phyloP scores from a whole-genome alignment of 2,113 vertebrate genomes.

The Scolopax mira region DNA sequence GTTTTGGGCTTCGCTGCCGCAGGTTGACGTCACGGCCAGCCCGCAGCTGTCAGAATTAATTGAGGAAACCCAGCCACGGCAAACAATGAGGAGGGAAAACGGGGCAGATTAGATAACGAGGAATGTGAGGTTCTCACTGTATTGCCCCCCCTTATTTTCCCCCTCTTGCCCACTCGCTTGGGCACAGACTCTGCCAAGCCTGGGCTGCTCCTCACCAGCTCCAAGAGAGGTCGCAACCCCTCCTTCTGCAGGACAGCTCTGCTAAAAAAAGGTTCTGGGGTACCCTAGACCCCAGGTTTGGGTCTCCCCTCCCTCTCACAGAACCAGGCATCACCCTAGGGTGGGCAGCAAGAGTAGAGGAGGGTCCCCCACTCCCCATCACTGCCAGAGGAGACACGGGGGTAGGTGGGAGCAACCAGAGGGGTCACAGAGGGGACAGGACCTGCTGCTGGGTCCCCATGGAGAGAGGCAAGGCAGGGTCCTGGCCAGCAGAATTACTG shows the following conservation, averaged over 20 bases:
- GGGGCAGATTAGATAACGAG: slow-evolving; percentile 59
- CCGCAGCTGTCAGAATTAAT: slow-evolving; percentile 64
- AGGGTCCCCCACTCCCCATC: accelerated
- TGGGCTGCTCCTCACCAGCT: background rate
- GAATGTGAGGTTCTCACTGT: background rate
- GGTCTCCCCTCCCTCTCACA: background rate
- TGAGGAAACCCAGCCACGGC: slow-evolving; percentile 45
- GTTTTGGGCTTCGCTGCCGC: background rate
- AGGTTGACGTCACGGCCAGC: slow-evolving; percentile 34
- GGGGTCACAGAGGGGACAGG: background rate
- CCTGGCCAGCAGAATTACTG: background rate
- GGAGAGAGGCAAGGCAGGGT: background rate
- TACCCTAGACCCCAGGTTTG: accelerated
- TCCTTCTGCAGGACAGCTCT: accelerated
- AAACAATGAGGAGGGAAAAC: slow-evolving; percentile 1
- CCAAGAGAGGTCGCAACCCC: background rate
- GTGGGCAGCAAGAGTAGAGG: background rate
- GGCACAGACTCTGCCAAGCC: background rate
- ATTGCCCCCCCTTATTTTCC: background rate
- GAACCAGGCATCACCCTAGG: background rate
- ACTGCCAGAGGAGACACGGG: accelerated
- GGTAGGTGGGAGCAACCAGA: accelerated
- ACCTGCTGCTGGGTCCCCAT: background rate
- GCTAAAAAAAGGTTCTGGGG: background rate
- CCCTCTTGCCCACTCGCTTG: accelerated